Percentiles rank a stretch among this genome's conserved stretches.
phyloP scores from a whole-genome alignment of 2,888 invertebrate genomes.

The Argyresthia albistria region DNA sequence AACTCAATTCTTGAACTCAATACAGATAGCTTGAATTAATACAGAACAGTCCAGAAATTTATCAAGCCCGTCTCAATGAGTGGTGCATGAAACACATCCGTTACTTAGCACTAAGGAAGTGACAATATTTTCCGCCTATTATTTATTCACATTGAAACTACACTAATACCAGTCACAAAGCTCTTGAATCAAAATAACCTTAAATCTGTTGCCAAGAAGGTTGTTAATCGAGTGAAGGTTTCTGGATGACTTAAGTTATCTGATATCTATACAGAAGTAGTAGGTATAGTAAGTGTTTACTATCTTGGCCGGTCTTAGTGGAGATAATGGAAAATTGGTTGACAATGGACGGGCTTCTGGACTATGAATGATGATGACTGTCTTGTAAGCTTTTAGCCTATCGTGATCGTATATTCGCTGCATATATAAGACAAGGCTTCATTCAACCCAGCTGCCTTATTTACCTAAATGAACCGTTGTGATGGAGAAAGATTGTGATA shows the following conservation, averaged over 20 bases:
- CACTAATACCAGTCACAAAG: background rate
- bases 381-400: background rate
- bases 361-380: background rate
- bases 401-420: no score
- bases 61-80: no score
- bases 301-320: constrained; percentile 26
- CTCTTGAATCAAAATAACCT: background rate
- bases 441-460: no score
- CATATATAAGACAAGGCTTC: no score
- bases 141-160: constrained; percentile 1
- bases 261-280: background rate
- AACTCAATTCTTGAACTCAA: no score
- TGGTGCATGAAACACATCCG: background rate
- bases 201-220: background rate
- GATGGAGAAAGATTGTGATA: no score
- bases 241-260: no score
- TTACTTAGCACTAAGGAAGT: constrained; percentile 1
- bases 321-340: constrained; percentile 50
- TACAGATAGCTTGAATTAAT: no score
- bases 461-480: no score
- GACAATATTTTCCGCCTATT: background rate
- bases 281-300: constrained; percentile 34
- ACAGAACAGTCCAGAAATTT: no score
- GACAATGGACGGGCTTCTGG: constrained; percentile 24
- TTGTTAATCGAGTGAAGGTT: no score